Percentiles rank a stretch among this genome's conserved stretches.
These are phyloP conservation scores for Malachius bipustulatus DNA, from an alignment of 2,888 invertebrate species.

Conservation along the genomic window DNA sequence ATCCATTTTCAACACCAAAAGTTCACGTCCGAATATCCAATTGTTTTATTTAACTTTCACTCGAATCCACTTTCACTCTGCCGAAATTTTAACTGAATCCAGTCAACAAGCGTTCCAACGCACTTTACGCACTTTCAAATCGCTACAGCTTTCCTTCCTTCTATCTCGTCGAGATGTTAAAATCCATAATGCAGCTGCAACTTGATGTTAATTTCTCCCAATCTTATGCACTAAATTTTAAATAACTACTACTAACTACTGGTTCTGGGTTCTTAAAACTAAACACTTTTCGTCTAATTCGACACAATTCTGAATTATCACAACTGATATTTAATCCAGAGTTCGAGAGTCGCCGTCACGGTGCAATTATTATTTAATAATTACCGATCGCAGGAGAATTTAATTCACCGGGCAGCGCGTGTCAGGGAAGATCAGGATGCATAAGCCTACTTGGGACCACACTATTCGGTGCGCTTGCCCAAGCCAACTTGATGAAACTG, in stretches of 20 bases:
- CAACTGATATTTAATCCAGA: too few relatives aligned
- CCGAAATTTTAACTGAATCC: slow-evolving; percentile 20
- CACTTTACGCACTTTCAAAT: slow-evolving; percentile 12
- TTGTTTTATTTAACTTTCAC: slow-evolving; percentile 27
- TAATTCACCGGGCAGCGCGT: too few relatives aligned
- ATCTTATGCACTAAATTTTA: too few relatives aligned
- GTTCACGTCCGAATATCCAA: background rate
- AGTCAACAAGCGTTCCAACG: slow-evolving; percentile 6
- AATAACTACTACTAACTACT: too few relatives aligned
- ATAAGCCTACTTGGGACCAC: slow-evolving; percentile 35
- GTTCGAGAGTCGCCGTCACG: too few relatives aligned
- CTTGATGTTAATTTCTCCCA: too few relatives aligned
- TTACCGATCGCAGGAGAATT: too few relatives aligned
- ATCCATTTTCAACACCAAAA: slow-evolving; percentile 45
- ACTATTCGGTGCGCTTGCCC: slow-evolving; percentile 38
- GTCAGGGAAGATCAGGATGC: background rate
- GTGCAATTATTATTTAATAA: too few relatives aligned
- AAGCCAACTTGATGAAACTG: slow-evolving; percentile 35
- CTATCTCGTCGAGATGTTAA: background rate
- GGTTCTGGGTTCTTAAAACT: too few relatives aligned
- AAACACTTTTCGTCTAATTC: too few relatives aligned
- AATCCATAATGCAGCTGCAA: background rate
- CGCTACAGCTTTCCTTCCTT: slow-evolving; percentile 6
- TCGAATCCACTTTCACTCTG: slow-evolving; percentile 28
- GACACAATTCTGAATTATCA: too few relatives aligned